These are phyloP conservation scores for Rhynchopsitta pachyrhyncha DNA, from an alignment of 2,113 vertebrate species.

Conservation along the genomic window DNA sequence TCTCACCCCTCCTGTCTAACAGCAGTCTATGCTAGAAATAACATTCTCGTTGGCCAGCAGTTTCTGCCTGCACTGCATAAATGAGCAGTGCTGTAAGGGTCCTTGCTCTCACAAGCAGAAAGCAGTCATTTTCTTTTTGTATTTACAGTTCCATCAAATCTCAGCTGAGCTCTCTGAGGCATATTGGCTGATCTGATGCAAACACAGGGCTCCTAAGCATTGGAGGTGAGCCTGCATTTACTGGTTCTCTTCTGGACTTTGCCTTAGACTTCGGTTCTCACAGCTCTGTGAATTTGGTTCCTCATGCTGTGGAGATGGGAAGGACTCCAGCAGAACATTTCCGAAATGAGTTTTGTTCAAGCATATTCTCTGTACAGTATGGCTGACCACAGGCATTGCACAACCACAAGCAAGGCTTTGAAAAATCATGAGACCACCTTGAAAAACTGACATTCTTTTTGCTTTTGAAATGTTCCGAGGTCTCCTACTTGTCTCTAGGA, in stretches of 20 bases:
- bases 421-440: background rate
- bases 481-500: background rate
- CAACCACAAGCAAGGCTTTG: background rate
- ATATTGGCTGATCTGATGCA: background rate
- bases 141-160: background rate
- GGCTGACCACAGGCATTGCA: background rate
- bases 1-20: background rate
- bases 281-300: background rate
- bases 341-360: background rate
- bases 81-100: background rate
- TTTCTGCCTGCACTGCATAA: background rate
- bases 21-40: background rate
- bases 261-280: background rate
- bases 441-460: background rate
- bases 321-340: background rate
- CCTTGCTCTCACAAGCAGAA: background rate
- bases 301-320: background rate
- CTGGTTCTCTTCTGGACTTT: background rate
- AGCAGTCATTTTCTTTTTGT: background rate
- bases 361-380: fast-evolving
- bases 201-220: background rate
- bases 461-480: background rate
- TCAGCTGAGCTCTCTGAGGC: background rate
- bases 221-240: background rate
- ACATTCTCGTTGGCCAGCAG: background rate